Conservation (phyloP, 2,113 vertebrate species). For the Chlorodrepanis virens region DNA sequence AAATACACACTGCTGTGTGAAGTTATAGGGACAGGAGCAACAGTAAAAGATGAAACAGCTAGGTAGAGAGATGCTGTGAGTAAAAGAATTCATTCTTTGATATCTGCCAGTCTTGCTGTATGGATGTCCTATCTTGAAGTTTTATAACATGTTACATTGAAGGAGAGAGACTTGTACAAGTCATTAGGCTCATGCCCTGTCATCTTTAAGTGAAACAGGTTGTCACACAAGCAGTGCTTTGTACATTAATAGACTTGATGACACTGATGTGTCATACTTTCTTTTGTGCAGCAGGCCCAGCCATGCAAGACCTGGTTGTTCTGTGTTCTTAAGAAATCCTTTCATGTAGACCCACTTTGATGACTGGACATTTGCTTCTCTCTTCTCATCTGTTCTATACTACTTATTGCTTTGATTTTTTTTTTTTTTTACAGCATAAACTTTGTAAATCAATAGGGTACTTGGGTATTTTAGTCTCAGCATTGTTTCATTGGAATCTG, state of each 20-base stretch:
- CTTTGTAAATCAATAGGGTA: neutral
- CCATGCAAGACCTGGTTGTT: neutral
- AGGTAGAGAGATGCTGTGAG: neutral
- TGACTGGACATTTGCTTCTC: neutral
- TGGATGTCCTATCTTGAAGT: neutral
- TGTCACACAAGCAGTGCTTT: neutral
- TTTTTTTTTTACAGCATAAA: neutral
- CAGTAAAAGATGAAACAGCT: neutral
- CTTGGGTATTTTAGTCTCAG: neutral
- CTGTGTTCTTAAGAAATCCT: neutral
- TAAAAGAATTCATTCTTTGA: neutral
- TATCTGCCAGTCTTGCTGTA: neutral
- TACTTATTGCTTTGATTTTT: neutral
- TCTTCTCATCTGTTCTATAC: neutral
- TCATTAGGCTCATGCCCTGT: neutral
- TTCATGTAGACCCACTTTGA: neutral
- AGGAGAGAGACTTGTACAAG: neutral
- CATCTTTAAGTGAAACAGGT: neutral
- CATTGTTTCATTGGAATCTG: neutral
- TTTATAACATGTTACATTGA: neutral
- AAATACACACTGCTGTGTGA: neutral
- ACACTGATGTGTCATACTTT: neutral
- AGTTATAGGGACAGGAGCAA: neutral
- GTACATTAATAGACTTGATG: neutral
- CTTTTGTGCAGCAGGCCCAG: neutral